Evolutionary conservation across 2,888 invertebrate species (phyloP), one percentile per base, ranked within the genome.

Genomic region (Neuroscelio doddi): DNA sequence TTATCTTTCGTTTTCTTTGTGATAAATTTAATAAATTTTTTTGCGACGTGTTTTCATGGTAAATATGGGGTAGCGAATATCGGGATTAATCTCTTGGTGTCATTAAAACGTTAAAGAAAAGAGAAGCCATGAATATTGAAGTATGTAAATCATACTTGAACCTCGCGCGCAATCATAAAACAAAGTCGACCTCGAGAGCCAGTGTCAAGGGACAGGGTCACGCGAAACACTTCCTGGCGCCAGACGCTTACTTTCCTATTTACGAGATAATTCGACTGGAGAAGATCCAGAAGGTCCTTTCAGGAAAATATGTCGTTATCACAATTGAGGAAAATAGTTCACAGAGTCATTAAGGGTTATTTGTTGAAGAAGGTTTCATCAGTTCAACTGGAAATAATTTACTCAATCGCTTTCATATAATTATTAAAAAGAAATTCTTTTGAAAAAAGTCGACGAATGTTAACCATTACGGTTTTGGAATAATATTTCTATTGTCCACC

Each of bases 101-200:
- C n/a, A n/a, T n/a, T n/a, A n/a, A n/a, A n/a, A n/a, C n/a, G n/a
- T n/a, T n/a, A 10, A 36, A 41, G 9, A 34, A 36, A 42, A 42
- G 56, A 30, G 14, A 32, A 24, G 36, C 61, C 69, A 78, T 77
- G 73, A 77, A 79, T 78, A 77, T 78, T 77, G 66, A 74, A 75
- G 65, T 71, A 79, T 77, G 76, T 66, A 77, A 75, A 77, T 78
- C 59, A 50, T 52, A 58, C 64, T 70, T 71, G 73, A 77, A 77
- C 73, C 58, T 52, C 51, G 29, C 52, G 51, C 52, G 41, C 64
- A 58, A 68, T 62, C 56, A 51, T 59, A 65, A 65, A 63, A 59
- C 55, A 68, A 65, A 58, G 56, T 56, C 59, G 62, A 63, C 64
- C 64, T 65, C 64, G 56, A 59, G 49, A 32, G 26, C 16, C 59